Percentiles rank a stretch among this genome's conserved stretches.
phyloP scores from a whole-genome alignment of 2,113 vertebrate genomes.

The Clarias batrachus region DNA sequence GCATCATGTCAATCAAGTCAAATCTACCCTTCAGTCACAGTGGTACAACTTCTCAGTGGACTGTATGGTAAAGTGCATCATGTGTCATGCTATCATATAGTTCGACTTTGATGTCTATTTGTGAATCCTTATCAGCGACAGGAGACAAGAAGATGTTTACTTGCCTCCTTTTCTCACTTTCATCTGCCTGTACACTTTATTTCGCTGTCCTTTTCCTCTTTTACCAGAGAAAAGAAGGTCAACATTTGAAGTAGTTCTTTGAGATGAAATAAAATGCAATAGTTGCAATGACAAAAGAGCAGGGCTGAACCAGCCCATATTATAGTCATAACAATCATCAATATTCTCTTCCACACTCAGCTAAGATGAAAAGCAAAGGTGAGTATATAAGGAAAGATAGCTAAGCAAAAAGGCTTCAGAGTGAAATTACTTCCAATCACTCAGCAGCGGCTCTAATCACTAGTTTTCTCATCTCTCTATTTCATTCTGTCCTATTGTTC shows the following conservation, averaged over 20 bases:
- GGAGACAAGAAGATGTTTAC: neutral
- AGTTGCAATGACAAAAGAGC: conserved; percentile 5
- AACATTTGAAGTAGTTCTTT: conserved; percentile 32
- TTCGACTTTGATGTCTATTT: neutral
- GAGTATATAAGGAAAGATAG: conserved; percentile 38
- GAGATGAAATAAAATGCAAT: conserved; percentile 19
- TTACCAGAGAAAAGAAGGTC: conserved; percentile 27
- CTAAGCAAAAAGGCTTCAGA: conserved; percentile 31
- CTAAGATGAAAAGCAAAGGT: conserved; percentile 41
- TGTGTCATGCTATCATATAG: neutral
- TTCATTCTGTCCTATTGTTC: neutral
- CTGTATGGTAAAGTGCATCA: neutral
- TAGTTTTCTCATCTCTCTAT: neutral
- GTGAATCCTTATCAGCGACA: neutral
- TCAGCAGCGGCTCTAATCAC: conserved; percentile 4
- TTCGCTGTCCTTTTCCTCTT: neutral
- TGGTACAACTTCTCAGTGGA: neutral
- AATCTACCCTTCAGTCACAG: conserved; percentile 25
- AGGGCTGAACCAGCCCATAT: conserved; percentile 42
- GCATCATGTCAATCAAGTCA: conserved; percentile 14
- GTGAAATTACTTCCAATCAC: conserved; percentile 34
- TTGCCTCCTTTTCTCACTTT: conserved; percentile 3
- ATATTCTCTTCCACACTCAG: conserved; percentile 46
- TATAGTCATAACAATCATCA: conserved; percentile 44
- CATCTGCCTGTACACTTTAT: neutral